Conservation (phyloP, 2,113 vertebrate genomes). For the Tragulus kanchil region DNA sequence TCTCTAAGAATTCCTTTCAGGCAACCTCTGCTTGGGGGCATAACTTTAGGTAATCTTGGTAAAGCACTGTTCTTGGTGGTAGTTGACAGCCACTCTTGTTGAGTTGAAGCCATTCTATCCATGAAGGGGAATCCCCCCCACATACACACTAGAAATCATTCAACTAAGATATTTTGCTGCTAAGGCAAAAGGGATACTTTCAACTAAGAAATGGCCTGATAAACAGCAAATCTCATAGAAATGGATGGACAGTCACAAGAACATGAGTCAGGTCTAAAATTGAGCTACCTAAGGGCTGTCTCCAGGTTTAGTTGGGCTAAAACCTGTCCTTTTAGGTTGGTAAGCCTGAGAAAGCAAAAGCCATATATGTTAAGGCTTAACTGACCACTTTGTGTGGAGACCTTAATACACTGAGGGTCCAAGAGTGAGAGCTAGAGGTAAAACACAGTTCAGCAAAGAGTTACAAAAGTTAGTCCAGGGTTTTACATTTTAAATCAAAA, state of each 20-base stretch:
- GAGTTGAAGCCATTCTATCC: conserved; percentile 24
- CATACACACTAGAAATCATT: background rate
- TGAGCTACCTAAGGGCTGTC: background rate
- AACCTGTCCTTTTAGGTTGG: background rate
- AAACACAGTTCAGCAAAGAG: conserved; percentile 39
- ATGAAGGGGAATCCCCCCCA: background rate
- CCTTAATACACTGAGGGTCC: background rate
- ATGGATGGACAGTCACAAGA: background rate
- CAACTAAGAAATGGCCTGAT: conserved; percentile 42
- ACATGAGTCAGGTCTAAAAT: conserved; percentile 15
- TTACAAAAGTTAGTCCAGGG: background rate
- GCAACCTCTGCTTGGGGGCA: background rate
- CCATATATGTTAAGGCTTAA: background rate
- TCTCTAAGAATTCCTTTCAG: conserved; percentile 28
- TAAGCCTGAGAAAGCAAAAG: background rate
- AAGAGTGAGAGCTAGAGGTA: background rate
- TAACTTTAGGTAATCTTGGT: conserved; percentile 1
- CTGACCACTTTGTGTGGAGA: background rate
- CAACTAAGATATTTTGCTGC: conserved; percentile 31
- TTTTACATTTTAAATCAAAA: conserved; percentile 40
- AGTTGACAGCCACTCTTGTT: background rate
- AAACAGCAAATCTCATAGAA: background rate
- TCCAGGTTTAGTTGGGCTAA: background rate
- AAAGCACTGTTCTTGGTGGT: background rate
- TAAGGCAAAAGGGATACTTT: background rate